Conservation (phyloP, 1,140 invertebrate species). For the Drosophila pruinosa region DNA sequence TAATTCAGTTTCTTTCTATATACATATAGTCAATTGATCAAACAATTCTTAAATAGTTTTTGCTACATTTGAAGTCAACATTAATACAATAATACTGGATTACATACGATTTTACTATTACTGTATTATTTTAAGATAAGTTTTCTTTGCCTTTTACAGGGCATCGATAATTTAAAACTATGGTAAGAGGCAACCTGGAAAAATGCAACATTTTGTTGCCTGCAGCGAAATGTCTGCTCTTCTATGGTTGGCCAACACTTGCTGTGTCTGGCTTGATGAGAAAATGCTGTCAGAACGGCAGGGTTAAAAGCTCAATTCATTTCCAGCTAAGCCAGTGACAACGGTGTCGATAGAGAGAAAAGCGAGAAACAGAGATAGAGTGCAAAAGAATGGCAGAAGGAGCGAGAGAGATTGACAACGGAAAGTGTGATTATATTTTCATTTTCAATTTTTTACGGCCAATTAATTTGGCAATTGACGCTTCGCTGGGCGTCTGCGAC, state of each 20-base stretch:
- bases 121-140: background rate
- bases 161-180: constrained; percentile 22
- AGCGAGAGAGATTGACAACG: constrained; percentile 56
- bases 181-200: constrained; percentile 37
- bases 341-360: background rate
- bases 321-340: constrained; percentile 52
- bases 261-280: constrained; percentile 52
- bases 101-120: background rate
- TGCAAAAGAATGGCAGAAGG: background rate
- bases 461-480: constrained; percentile 82
- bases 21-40: no score
- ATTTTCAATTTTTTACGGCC: constrained; percentile 82
- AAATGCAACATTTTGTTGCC: constrained; percentile 70
- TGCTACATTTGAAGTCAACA: no score
- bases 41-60: no score
- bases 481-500: constrained; percentile 74
- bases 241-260: constrained; percentile 53
- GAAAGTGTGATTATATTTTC: constrained; percentile 82
- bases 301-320: constrained; percentile 64
- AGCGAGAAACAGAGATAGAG: background rate
- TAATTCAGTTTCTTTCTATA: no score
- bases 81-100: no score
- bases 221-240: constrained; percentile 68
- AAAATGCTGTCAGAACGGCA: constrained; percentile 43
- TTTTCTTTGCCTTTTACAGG: background rate